phyloP scores from a whole-genome alignment of 2,797 vertebrate species.

The Octomys mimax region DNA sequence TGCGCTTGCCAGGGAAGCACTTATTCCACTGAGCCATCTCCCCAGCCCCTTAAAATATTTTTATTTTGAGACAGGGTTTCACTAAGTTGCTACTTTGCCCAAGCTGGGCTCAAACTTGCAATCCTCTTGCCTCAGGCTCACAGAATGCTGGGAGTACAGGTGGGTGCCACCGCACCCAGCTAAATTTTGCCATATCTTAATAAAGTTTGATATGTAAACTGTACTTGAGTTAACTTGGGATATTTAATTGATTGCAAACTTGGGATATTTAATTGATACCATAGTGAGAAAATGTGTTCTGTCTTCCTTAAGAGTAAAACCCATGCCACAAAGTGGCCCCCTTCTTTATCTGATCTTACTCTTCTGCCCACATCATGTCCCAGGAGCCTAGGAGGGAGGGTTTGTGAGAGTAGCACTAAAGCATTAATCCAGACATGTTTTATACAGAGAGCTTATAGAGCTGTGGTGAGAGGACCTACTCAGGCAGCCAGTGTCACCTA shows the following conservation, averaged over 20 bases:
- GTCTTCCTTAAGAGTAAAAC: not conserved
- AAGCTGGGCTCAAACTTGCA: not conserved
- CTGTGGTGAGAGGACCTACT: not conserved
- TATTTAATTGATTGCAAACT: not conserved
- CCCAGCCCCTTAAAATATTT: not conserved
- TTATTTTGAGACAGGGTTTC: not conserved
- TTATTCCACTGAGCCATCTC: too few relatives aligned
- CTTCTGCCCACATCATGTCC: not conserved
- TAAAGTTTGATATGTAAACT: not conserved
- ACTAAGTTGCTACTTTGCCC: not conserved
- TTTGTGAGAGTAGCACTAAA: slow-evolving; percentile 24
- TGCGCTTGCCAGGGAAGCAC: too few relatives aligned
- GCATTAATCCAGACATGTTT: slow-evolving; percentile 4
- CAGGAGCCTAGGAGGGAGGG: not conserved
- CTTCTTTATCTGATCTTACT: not conserved
- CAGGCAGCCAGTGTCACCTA: not conserved
- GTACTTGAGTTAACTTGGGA: slow-evolving; percentile 7
- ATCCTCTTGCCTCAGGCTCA: not conserved
- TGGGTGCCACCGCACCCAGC: not conserved
- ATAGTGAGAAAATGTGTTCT: slow-evolving; percentile 3
- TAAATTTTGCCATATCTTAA: slow-evolving; percentile 16
- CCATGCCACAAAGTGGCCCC: not conserved
- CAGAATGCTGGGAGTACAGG: not conserved
- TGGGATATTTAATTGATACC: not conserved
- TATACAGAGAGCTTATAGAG: not conserved